Evolutionary conservation across 2,888 invertebrate species (phyloP).

Genomic region (Shargacucullia verbasci): DNA sequence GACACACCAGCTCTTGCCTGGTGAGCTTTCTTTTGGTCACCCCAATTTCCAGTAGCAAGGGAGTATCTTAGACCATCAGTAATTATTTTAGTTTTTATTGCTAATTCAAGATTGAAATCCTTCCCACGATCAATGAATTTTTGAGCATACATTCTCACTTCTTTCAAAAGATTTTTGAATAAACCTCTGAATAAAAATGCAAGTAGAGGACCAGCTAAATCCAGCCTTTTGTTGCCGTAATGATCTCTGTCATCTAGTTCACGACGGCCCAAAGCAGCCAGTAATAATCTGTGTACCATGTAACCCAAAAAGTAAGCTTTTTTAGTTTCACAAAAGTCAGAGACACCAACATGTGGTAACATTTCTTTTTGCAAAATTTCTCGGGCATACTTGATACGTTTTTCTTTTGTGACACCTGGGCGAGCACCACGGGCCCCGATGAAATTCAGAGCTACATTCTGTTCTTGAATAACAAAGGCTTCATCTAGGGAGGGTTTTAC

Average conservation of each 20-base stretch:
- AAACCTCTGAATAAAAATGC: constrained; percentile 99
- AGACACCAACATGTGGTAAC: constrained; percentile 99
- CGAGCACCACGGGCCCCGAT: constrained; percentile 99
- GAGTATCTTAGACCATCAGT: constrained; percentile 99
- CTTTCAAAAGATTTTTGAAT: constrained; percentile 98
- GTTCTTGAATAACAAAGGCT: constrained; percentile 99
- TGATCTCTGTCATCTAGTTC: constrained; percentile 99
- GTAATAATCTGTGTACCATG: constrained; percentile 98
- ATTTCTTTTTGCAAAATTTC: constrained; percentile 99
- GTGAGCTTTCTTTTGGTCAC: constrained; percentile 99
- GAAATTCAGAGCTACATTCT: constrained; percentile 99
- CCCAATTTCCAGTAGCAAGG: constrained; percentile 99
- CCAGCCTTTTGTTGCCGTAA: constrained; percentile 99
- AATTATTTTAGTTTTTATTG: constrained; percentile 99
- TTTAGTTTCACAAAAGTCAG: constrained; percentile 99
- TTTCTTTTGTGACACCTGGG: constrained; percentile 99
- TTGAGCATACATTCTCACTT: constrained; percentile 99
- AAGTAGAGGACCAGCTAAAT: constrained; percentile 98
- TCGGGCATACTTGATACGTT: constrained; percentile 99
- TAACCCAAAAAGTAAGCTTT: constrained; percentile 99
- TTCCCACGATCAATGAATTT: constrained; percentile 99
- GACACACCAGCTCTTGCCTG: constrained; percentile 99
- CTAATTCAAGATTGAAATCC: constrained; percentile 98
- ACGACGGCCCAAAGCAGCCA: constrained; percentile 98
- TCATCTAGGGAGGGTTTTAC: constrained; percentile 99